Conservation (phyloP, 2,113 vertebrate genomes). For the Syrrhaptes paradoxus region DNA sequence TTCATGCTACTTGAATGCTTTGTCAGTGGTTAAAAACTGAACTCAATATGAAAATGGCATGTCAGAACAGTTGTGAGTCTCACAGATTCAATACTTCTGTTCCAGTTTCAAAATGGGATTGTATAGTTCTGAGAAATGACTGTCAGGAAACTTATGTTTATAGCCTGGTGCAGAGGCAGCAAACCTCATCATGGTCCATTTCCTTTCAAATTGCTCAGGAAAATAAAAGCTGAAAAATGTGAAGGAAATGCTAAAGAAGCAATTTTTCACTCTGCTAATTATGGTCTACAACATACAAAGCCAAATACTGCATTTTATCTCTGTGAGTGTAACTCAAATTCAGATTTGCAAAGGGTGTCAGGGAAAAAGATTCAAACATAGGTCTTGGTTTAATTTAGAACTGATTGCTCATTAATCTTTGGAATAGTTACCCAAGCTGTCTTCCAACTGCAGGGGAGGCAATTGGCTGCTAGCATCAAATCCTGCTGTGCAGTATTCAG, state of each 20-base stretch:
- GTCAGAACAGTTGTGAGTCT: conserved; percentile 18
- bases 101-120: conserved; percentile 37
- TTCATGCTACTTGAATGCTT: neutral
- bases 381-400: conserved; percentile 78
- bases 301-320: conserved; percentile 71
- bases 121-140: conserved; percentile 59
- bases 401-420: conserved; percentile 81
- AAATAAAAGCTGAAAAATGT: conserved; percentile 72
- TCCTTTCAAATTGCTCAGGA: conserved; percentile 68
- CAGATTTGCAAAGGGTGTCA: conserved; percentile 33
- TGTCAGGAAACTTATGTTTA: conserved; percentile 55
- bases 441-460: conserved; percentile 78
- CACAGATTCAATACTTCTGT: conserved; percentile 43
- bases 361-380: conserved; percentile 62
- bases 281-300: conserved; percentile 52
- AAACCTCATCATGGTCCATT: conserved; percentile 63
- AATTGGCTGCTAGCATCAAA: conserved; percentile 73
- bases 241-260: conserved; percentile 68
- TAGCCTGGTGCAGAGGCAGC: conserved; percentile 48
- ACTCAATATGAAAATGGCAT: neutral
- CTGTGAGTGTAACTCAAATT: conserved; percentile 57
- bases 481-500: conserved; percentile 73
- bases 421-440: conserved; percentile 76
- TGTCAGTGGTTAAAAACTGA: neutral
- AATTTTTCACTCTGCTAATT: conserved; percentile 71